Evolutionary conservation across 2,888 invertebrate species (phyloP).

Genomic region (Phengaris alcon): DNA sequence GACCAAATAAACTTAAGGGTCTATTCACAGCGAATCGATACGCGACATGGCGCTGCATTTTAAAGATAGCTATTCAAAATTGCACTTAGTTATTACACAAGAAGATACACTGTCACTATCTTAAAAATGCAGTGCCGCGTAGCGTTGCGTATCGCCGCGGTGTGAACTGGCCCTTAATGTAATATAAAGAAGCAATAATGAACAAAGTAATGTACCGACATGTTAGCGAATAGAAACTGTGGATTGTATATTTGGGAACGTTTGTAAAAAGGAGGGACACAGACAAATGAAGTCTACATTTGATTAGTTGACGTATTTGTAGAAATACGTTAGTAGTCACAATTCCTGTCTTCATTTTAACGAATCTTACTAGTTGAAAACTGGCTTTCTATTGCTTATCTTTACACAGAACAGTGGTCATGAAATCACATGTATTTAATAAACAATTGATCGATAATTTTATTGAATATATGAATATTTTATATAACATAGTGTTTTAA

Average conservation of each 20-base stretch:
- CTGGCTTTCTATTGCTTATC: not conserved
- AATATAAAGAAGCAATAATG: not conserved
- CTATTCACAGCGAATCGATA: too few relatives aligned
- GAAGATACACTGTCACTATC: too few relatives aligned
- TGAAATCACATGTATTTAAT: not conserved
- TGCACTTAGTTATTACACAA: too few relatives aligned
- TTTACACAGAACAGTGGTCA: not conserved
- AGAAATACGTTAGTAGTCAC: too few relatives aligned
- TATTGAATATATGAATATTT: slow-evolving; percentile 12
- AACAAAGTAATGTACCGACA: not conserved
- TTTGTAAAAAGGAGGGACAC: not conserved
- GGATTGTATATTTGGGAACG: slow-evolving; percentile 1
- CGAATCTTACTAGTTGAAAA: not conserved
- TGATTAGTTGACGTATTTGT: too few relatives aligned
- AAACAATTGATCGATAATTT: not conserved
- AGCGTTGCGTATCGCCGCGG: too few relatives aligned
- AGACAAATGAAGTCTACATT: too few relatives aligned
- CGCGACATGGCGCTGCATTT: too few relatives aligned
- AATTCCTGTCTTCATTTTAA: not conserved
- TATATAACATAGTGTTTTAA: not conserved
- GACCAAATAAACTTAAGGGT: too few relatives aligned
- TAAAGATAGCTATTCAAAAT: too few relatives aligned
- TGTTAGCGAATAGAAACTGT: not conserved
- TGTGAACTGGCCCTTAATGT: too few relatives aligned
- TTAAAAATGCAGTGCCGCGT: too few relatives aligned